These are phyloP conservation scores for Hestina assimilis DNA, from an alignment of 1,140 invertebrate species.

Conservation along the genomic window DNA sequence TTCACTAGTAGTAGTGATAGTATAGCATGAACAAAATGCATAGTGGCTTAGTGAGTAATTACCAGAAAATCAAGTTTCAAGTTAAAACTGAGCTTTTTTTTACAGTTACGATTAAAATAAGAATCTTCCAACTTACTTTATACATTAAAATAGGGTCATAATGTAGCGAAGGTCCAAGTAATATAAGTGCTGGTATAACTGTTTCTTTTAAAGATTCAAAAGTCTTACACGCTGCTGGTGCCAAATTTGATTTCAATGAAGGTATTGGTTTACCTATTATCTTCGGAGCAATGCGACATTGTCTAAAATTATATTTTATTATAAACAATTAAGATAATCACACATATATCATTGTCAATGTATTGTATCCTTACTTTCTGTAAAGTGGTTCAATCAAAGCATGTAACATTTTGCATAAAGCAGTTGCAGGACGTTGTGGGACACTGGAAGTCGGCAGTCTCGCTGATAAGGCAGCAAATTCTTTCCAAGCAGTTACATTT, in stretches of 20 bases:
- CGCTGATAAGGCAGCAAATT: conserved; percentile 88
- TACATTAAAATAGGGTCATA: conserved; percentile 93
- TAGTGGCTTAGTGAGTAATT: too few relatives aligned
- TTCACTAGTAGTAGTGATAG: too few relatives aligned
- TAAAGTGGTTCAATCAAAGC: conserved; percentile 94
- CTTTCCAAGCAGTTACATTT: conserved; percentile 93
- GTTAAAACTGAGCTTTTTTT: too few relatives aligned
- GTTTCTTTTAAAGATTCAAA: conserved; percentile 87
- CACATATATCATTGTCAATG: background rate
- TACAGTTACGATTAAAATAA: background rate
- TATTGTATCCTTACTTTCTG: conserved; percentile 78
- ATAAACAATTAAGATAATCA: conserved; percentile 7
- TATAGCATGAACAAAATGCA: too few relatives aligned
- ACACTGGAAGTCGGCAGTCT: conserved; percentile 90
- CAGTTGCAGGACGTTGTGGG: conserved; percentile 87
- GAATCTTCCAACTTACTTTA: conserved; percentile 81
- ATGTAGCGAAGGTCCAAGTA: conserved; percentile 92
- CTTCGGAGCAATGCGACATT: conserved; percentile 85
- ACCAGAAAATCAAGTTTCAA: too few relatives aligned
- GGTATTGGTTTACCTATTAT: conserved; percentile 81
- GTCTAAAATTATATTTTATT: conserved; percentile 65
- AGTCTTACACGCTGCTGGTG: conserved; percentile 78
- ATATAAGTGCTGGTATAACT: conserved; percentile 91
- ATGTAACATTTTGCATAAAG: conserved; percentile 90
- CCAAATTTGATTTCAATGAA: conserved; percentile 79